A percentile compares a stretch with the other conserved stretches of the same genome.
Conservation (phyloP, 2,797 vertebrate species). For the Champsocephalus esox region DNA sequence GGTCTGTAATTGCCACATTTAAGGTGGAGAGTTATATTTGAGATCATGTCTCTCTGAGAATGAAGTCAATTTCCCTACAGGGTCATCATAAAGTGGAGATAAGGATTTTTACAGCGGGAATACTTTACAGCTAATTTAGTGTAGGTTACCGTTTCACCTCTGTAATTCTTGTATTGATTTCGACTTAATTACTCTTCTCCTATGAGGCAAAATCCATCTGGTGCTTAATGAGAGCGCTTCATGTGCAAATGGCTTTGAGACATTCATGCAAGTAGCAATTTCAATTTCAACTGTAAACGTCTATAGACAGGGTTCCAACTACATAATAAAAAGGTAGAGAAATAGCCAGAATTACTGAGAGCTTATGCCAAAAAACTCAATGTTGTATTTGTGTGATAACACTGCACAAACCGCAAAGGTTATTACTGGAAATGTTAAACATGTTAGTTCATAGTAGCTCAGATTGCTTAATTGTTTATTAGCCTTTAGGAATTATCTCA, state of each 20-base stretch:
- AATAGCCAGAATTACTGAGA: background rate
- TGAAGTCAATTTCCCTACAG: constrained; percentile 62
- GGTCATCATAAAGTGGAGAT: constrained; percentile 48
- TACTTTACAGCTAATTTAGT: constrained; percentile 68
- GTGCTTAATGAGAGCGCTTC: constrained; percentile 53
- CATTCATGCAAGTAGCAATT: constrained; percentile 21
- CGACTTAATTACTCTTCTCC: constrained; percentile 67
- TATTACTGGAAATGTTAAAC: background rate
- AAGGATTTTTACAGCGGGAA: constrained; percentile 61
- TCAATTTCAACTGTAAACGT: constrained; percentile 26
- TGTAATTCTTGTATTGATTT: constrained; percentile 73
- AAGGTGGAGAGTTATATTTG: constrained; percentile 52
- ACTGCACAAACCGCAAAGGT: background rate
- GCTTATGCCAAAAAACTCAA: background rate
- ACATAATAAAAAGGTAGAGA: background rate
- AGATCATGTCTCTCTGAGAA: constrained; percentile 54
- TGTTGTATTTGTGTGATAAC: constrained; percentile 1
- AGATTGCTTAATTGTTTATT: background rate
- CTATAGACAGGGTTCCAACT: background rate
- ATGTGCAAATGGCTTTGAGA: constrained; percentile 37
- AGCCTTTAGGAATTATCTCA: background rate
- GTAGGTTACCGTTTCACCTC: constrained; percentile 63
- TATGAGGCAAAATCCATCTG: constrained; percentile 63
- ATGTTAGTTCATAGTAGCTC: background rate
- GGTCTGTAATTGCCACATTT: constrained; percentile 60